Evolutionary conservation across 2,113 vertebrate species (phyloP).

Genomic region (Lutjanus erythropterus): DNA sequence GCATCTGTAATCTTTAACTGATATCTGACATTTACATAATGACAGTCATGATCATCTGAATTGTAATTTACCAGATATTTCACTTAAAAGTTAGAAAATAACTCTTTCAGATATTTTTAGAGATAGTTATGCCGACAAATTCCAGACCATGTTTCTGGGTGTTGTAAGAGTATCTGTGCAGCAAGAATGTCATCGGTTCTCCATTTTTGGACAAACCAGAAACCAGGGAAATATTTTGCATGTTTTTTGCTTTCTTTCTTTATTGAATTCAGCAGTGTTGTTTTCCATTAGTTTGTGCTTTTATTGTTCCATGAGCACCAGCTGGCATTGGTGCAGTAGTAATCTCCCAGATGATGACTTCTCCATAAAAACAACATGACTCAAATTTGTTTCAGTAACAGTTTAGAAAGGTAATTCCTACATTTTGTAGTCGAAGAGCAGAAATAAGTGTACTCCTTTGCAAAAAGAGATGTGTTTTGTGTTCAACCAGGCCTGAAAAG

Average conservation of each 20-base stretch:
- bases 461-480: background rate
- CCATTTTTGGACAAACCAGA: background rate
- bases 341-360: background rate
- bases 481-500: background rate
- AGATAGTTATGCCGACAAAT: background rate
- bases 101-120: background rate
- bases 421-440: too few species aligned
- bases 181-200: background rate
- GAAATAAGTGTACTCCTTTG: background rate
- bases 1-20: background rate
- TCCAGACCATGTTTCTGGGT: background rate
- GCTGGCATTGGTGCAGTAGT: background rate
- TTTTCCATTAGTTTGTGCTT: slow-evolving; percentile 8
- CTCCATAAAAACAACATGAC: background rate
- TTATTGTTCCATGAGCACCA: slow-evolving; percentile 2
- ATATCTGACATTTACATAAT: background rate
- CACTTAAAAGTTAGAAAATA: background rate
- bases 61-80: background rate
- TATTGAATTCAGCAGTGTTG: background rate
- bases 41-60: background rate
- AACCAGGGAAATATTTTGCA: background rate
- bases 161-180: too few species aligned
- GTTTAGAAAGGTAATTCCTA: background rate
- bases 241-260: background rate
- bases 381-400: background rate